phyloP scores from a whole-genome alignment of 2,113 vertebrate genomes.

The Prionailurus bengalensis region DNA sequence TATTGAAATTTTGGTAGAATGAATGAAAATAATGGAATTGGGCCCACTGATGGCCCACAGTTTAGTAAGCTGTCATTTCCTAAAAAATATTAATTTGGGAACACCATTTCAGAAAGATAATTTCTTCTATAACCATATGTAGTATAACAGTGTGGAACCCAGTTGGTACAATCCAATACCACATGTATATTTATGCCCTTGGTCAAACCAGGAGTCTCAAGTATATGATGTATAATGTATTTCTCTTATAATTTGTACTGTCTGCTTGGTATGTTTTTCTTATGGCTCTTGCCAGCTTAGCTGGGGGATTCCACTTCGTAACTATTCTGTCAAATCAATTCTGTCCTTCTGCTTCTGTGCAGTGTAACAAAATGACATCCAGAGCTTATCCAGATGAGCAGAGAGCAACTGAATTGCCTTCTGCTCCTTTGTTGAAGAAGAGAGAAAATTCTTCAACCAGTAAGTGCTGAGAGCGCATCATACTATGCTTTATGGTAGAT shows the following conservation, averaged over 20 bases:
- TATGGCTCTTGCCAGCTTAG: slow-evolving; percentile 12
- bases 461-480: not conserved
- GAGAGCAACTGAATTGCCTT: slow-evolving; percentile 29
- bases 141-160: not conserved
- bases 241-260: not conserved
- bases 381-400: slow-evolving; percentile 9
- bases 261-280: slow-evolving; percentile 38
- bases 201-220: not conserved
- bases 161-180: not conserved
- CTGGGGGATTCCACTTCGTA: slow-evolving; percentile 31
- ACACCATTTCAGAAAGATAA: slow-evolving; percentile 9
- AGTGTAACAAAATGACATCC: not conserved
- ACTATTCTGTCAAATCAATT: slow-evolving; percentile 39
- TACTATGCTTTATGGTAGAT: not conserved
- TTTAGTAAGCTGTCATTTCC: not conserved
- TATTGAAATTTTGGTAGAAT: slow-evolving; percentile 49
- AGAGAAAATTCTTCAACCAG: not conserved
- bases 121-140: not conserved
- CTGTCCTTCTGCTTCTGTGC: slow-evolving; percentile 14
- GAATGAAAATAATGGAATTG: slow-evolving; percentile 26
- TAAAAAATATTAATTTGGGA: slow-evolving; percentile 55
- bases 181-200: not conserved
- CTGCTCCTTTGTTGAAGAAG: slow-evolving; percentile 5
- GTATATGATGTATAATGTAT: not conserved
- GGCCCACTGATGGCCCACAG: not conserved